Conservation (phyloP, 2,888 invertebrate genomes). For the Eupeodes latifasciatus region DNA sequence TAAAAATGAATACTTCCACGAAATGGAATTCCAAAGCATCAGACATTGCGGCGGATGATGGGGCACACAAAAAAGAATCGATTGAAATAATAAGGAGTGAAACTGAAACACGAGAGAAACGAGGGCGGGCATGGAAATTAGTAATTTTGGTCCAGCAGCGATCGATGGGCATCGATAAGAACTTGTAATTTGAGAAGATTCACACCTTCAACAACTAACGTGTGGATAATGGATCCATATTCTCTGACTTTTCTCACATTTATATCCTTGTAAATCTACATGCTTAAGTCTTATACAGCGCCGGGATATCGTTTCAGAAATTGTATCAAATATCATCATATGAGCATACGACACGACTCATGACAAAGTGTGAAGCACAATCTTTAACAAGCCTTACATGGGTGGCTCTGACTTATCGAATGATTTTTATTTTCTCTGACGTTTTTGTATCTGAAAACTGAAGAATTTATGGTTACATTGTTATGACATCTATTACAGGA, state of each 20-base stretch:
- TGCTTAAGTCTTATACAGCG: neutral
- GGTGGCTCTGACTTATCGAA: conserved; percentile 39
- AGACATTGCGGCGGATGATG: conserved; percentile 31
- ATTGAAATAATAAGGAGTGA: conserved; percentile 17
- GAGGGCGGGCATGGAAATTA: conserved; percentile 53
- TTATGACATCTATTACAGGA: conserved; percentile 48
- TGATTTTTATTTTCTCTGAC: neutral
- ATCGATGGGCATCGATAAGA: conserved; percentile 48
- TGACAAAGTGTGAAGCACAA: conserved; percentile 55
- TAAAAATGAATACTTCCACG: conserved; percentile 32
- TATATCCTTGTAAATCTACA: neutral
- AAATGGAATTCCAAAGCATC: conserved; percentile 42
- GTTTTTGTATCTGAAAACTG: conserved; percentile 7
- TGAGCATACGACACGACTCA: neutral
- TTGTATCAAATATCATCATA: conserved; percentile 63
- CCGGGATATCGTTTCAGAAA: conserved; percentile 59
- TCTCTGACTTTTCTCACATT: conserved; percentile 5
- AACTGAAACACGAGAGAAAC: conserved; percentile 46
- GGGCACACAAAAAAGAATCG: no score
- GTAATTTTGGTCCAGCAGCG: conserved; percentile 42
- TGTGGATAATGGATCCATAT: conserved; percentile 31
- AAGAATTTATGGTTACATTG: conserved; percentile 57
- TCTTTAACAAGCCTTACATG: conserved; percentile 44
- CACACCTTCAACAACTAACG: conserved; percentile 55
- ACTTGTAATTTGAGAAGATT: conserved; percentile 60